Evolutionary conservation across 2,113 vertebrate species (phyloP), one percentile per base, ranked within the genome.

Genomic region (Piprites chloris): DNA sequence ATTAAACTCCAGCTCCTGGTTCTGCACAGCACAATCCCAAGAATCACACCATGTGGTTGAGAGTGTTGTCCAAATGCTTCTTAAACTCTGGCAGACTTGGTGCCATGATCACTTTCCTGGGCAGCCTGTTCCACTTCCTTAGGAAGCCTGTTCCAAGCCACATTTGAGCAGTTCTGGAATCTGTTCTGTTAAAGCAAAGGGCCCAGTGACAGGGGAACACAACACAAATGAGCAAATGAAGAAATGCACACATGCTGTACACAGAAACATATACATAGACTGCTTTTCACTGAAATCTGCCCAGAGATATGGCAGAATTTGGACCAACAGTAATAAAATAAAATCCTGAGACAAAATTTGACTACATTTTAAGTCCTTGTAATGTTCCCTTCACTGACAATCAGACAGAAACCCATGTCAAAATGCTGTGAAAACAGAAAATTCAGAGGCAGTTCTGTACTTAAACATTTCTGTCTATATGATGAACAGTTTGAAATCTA

Each of bases 21-120:
- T 66, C 32, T 33, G 63, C 41, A 44, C 30, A 61, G 62, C 13
- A 33, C 28, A 75, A 1, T 1, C 19, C 12, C 52, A 67, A 9
- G 68, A 37, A 46, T 44, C 44, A 14, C 5, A 21, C 13, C 39
- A 14, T 35, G 30, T 26, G n/a, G 24, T 9, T 53, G 53, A 17
- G 20, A 53, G 19, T 24, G 20, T 50, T 27, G 16, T 13, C 16
- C 17, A 76, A 35, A 47, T 11, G 24, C 4, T 58, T n/a, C 42
- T 59, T 30, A 55, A 35, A 22, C 20, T 41, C n/a, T 47, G 41
- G 1, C 11, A 75, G 21, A 32, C 41, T 76, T 69, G 62, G 14
- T 32, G 13, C 24, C 17, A 3, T 32, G n/a, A 18, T 23, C 2
- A 0, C 9, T 53, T 68, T 67, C 61, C 58, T 3, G 0, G 18